Conservation (phyloP, 2,113 vertebrate species). For the Petromus typicus region DNA sequence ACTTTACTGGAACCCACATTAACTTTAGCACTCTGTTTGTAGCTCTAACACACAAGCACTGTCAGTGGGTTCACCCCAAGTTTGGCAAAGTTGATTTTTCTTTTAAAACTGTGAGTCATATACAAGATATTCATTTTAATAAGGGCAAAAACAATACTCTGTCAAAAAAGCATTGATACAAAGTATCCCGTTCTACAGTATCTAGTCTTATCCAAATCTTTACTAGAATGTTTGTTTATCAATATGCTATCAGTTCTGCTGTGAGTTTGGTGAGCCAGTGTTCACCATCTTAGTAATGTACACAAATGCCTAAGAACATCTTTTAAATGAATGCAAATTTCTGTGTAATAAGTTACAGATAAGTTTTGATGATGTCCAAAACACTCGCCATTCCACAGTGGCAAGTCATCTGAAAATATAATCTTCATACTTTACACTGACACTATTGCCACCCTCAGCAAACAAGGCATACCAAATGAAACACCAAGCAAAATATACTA, state of each 20-base stretch:
- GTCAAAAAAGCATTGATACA: background rate
- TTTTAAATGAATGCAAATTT: background rate
- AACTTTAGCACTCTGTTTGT: background rate
- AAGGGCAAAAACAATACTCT: background rate
- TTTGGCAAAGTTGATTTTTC: background rate
- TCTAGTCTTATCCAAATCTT: background rate
- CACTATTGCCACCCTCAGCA: background rate
- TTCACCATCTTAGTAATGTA: background rate
- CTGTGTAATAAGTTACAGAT: too few relatives aligned
- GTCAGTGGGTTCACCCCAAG: rapidly evolving
- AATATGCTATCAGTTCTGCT: background rate
- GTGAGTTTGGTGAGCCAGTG: background rate
- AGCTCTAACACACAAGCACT: background rate
- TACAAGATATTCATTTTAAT: background rate
- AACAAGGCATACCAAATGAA: background rate
- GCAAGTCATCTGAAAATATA: background rate
- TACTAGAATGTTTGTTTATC: background rate
- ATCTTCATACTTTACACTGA: background rate
- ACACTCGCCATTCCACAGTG: background rate
- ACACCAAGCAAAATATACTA: background rate
- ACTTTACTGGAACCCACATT: background rate
- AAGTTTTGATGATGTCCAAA: too few relatives aligned
- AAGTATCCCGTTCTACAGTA: background rate
- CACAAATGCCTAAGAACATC: background rate
- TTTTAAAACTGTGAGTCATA: background rate